A percentile compares a stretch with the other conserved stretches of the same genome.
Conservation (phyloP, 2,888 invertebrate species). For the Ctena decussata region DNA sequence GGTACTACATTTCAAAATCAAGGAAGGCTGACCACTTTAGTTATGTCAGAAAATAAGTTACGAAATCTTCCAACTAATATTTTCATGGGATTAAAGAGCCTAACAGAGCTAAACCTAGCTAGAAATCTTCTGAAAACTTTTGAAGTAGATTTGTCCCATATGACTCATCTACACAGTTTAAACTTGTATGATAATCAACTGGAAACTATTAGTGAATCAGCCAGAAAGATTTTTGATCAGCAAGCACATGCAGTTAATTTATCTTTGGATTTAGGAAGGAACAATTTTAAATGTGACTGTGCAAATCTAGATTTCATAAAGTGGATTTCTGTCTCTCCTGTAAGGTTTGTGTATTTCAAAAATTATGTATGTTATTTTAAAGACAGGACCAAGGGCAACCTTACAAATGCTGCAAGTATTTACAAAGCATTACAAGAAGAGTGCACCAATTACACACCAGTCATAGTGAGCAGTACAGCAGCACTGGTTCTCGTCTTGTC, state of each 20-base stretch:
- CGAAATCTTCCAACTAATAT: conserved; percentile 31
- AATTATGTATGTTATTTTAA: conserved; percentile 33
- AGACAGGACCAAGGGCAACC: conserved; percentile 10
- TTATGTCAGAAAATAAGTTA: conserved; percentile 40
- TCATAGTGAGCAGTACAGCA: conserved; percentile 11
- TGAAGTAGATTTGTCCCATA: conserved; percentile 29
- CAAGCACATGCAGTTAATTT: background rate
- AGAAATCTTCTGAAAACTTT: conserved; percentile 36
- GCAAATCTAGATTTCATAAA: conserved; percentile 29
- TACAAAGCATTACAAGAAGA: conserved; percentile 8
- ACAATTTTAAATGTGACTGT: conserved; percentile 46
- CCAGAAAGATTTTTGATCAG: background rate
- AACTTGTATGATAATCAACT: conserved; percentile 43
- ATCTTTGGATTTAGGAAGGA: conserved; percentile 23
- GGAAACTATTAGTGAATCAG: background rate
- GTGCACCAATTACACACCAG: conserved; percentile 24
- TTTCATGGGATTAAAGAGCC: conserved; percentile 9
- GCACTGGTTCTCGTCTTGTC: conserved; percentile 16
- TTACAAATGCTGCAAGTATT: background rate
- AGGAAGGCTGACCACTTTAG: conserved; percentile 9
- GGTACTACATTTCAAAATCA: conserved; percentile 45
- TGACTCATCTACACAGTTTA: conserved; percentile 22
- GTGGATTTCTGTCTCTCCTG: conserved; percentile 42
- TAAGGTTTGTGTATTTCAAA: conserved; percentile 20
- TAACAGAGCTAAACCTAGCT: conserved; percentile 31